A percentile compares a stretch with the other conserved stretches of the same genome.
Conservation (phyloP, 2,113 vertebrate genomes). For the Syngnathoides biaculeatus region DNA sequence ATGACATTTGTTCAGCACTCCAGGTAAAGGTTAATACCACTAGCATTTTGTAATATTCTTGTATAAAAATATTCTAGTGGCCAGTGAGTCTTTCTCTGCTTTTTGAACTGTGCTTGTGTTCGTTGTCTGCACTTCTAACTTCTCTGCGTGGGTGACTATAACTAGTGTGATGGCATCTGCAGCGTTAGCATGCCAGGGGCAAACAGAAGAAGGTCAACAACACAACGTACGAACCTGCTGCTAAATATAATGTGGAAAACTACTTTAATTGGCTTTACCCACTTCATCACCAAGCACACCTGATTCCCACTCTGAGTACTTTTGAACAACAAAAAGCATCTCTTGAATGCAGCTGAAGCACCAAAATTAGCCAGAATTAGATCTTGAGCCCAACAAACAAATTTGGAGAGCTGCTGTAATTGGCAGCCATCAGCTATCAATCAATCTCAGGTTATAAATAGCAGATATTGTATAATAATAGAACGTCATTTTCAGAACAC, state of each 20-base stretch:
- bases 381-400: constrained; percentile 10
- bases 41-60: neutral
- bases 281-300: constrained; percentile 16
- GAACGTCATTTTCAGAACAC: constrained; percentile 27
- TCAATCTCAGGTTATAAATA: constrained; percentile 48
- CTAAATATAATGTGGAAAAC: constrained; percentile 17
- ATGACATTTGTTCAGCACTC: no score
- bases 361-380: constrained; percentile 10
- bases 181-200: constrained; percentile 38
- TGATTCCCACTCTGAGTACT: constrained; percentile 11
- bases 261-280: constrained; percentile 9
- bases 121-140: constrained; percentile 39
- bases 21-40: no score
- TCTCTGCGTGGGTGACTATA: constrained; percentile 45
- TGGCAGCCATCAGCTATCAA: constrained; percentile 43
- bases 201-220: constrained; percentile 28
- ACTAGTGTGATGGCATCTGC: constrained; percentile 35
- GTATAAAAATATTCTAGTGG: neutral
- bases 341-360: constrained; percentile 20
- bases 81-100: constrained; percentile 10
- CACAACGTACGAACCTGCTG: constrained; percentile 14
- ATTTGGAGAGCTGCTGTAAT: constrained; percentile 45
- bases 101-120: constrained; percentile 39
- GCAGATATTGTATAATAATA: constrained; percentile 28
- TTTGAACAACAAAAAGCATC: constrained; percentile 23